Base-by-base conservation (phyloP, 2,797 vertebrate genomes). In the Chlorospingus flavigularis region DNA sequence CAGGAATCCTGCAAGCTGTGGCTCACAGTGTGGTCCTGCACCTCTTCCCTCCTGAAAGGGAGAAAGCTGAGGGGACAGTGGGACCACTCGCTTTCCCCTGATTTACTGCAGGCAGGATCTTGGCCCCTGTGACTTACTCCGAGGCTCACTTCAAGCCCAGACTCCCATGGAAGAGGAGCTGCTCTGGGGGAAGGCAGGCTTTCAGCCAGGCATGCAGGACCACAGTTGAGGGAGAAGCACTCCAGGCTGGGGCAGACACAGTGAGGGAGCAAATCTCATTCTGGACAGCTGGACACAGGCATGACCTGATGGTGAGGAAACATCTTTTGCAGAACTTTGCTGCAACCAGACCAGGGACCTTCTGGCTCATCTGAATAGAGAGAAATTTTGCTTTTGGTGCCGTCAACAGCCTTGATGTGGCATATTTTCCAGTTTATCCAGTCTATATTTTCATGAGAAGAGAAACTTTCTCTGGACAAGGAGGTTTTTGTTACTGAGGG, bases 201-300 rank as follows among this genome's bases (percentile, higher is more conserved):
- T 39, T 39, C 37, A 58, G 45, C 19, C 54, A 63, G 67, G 37
- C 40, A 6, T 4, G 25, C 39, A 50, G 66, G 57, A 48, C 48
- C 51, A 39, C 0, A 2, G 40, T 0, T 11, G 43, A 53, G 14
- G 24, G 43, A 37, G n/a, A 1, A 40, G 54, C 26, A 66, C 35
- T 10, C 26, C 11, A 13, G 58, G 42, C 71, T 72, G 72, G n/a
- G 23, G 45, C 45, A 89, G 53, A 57, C 15, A 13, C 13, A 31
- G 30, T 10, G 48, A 50, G 15, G 26, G 48, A 50, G 48, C 48
- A 50, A 28, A 17, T 28, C 48, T 50, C 25, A 50, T 50, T 48
- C 25, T 50, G 48, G 48, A 50, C 33, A 47, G 28, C 10, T 37
- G 37, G 51, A 37, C 4, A 3, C 4, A 3, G 42, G 18, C 31